Evolutionary conservation across 2,888 invertebrate species (phyloP), one percentile per base, ranked within the genome.

Genomic region (Drosophila fungiperda): DNA sequence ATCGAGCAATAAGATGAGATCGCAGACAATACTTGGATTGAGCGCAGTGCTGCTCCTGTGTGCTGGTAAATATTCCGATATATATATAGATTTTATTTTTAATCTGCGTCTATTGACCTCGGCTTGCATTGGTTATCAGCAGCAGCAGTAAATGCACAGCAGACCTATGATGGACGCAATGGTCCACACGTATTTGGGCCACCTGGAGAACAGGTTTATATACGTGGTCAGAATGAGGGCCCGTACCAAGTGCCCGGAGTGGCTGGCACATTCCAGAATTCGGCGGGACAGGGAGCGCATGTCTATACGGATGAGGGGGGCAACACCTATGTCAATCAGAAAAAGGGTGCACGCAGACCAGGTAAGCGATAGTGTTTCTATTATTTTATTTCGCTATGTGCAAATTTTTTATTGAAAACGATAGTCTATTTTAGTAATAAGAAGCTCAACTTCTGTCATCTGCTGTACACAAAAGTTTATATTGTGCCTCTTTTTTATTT

Each of bases 171-270:
- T 32, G 84, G 84, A 15, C 82, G 71, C 12, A 50, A 80, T 62
- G 82, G 84, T 0, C 85, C 82, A 0, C 78, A 80, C 2, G 63
- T 80, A 17, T 67, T 76, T n/a, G 83, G 83, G 0, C 3, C 45
- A 0, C 78, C 83, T 11, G 83, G 80, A 6, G 23, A 72, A 8
- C 82, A 85, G 54, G 79, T 87, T 5, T 85, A 85, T 5, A 75
- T 85, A 45, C 83, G 85, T 1, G 79, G 81, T 8, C 76, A 79
- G 3, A 83, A 87, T 33, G 77, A 81, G 23, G 84, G 87, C 0
- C 0, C 59, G 5, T 87, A 85, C 48, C 59, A 59, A 26, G 87
- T 85, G 32, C 75, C 86, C 7, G 87, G 85, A 0, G 83, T 85
- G 0, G 11, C 9, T 0, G 85, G 85, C 5, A 68, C 72, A 8